These are phyloP conservation scores for Emydoidea blandingii DNA, from an alignment of 2,797 vertebrate species.

Conservation along the genomic window DNA sequence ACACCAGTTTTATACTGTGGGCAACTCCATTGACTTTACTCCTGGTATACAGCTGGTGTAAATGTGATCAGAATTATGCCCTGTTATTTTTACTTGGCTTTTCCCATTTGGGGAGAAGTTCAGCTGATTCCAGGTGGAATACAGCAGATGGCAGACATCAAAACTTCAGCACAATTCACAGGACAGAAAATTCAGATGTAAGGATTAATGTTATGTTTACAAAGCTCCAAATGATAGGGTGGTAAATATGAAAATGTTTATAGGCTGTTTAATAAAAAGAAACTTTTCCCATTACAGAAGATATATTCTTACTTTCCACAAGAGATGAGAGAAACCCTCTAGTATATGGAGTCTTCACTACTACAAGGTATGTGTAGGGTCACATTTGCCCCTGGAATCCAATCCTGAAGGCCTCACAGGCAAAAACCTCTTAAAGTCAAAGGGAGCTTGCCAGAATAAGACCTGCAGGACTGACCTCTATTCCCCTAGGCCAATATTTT, in stretches of 20 bases:
- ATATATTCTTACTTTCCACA: conserved; percentile 94
- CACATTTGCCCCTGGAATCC: not conserved
- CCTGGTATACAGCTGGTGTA: not conserved
- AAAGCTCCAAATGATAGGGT: not conserved
- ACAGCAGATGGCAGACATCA: not conserved
- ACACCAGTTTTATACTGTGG: not conserved
- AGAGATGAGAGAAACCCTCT: conserved; percentile 93
- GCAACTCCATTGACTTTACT: not conserved
- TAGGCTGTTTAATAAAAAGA: not conserved
- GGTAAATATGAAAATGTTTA: not conserved
- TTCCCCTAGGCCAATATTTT: not conserved
- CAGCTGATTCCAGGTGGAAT: not conserved
- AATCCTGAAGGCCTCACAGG: not conserved
- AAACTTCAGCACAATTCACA: not conserved
- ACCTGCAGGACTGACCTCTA: not conserved
- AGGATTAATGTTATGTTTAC: not conserved
- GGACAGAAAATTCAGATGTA: conserved; percentile 8
- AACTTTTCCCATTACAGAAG: conserved; percentile 84
- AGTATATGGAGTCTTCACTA: conserved; percentile 96
- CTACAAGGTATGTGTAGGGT: conserved; percentile 88
- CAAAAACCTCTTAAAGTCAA: not conserved
- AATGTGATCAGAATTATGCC: not conserved
- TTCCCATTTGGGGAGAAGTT: not conserved
- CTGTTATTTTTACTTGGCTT: not conserved
- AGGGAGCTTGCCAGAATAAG: not conserved